These are phyloP conservation scores for Chaetura pelagica DNA, from an alignment of 2,113 vertebrate species.

Conservation along the genomic window DNA sequence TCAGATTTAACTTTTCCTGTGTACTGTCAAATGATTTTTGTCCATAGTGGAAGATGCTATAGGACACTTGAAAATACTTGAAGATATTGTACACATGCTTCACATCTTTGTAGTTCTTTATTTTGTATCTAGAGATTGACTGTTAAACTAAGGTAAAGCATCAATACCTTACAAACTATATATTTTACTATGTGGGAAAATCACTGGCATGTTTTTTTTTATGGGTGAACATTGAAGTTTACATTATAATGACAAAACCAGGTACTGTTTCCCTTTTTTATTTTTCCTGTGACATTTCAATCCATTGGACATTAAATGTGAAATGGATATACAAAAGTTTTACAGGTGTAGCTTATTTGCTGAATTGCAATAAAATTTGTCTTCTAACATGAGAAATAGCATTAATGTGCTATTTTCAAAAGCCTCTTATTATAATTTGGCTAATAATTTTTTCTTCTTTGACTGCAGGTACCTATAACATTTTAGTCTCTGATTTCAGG, in stretches of 20 bases:
- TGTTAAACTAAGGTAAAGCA: conserved; percentile 37
- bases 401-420: conserved; percentile 57
- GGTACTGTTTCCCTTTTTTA: conserved; percentile 51
- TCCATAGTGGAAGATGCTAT: conserved; percentile 9
- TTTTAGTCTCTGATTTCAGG: neutral
- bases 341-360: conserved; percentile 58
- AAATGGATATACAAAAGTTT: conserved; percentile 49
- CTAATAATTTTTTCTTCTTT: neutral
- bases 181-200: conserved; percentile 52
- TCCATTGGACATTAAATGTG: conserved; percentile 52
- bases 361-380: conserved; percentile 70
- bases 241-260: conserved; percentile 44
- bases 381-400: conserved; percentile 54
- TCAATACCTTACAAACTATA: conserved; percentile 48
- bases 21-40: conserved; percentile 38
- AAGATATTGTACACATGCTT: conserved; percentile 52
- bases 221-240: conserved; percentile 19
- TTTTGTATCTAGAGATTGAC: conserved; percentile 52
- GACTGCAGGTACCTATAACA: neutral
- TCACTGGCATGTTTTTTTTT: conserved; percentile 38
- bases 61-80: conserved; percentile 58
- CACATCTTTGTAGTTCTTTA: conserved; percentile 53
- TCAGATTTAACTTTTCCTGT: conserved; percentile 33
- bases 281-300: conserved; percentile 56
- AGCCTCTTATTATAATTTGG: neutral